Evolutionary conservation across 2,113 vertebrate genomes (phyloP).

Genomic region (Mionectes macconnelli): DNA sequence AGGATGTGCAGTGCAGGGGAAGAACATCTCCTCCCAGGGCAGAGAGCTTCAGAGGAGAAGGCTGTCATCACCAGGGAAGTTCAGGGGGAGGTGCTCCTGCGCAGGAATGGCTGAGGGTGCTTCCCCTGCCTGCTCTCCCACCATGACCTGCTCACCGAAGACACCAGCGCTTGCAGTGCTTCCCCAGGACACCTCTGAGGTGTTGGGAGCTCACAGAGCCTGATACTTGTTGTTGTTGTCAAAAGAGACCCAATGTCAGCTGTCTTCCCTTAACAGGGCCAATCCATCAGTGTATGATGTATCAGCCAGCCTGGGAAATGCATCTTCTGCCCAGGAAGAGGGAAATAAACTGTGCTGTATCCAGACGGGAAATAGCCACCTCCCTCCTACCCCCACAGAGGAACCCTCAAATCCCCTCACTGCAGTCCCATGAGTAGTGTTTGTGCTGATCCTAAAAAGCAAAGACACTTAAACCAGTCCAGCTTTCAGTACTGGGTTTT

Average conservation of each 20-base stretch:
- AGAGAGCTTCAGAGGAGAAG: neutral
- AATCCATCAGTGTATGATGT: fast-evolving
- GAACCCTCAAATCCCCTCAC: neutral
- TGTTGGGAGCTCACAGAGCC: neutral
- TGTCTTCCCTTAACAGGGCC: neutral
- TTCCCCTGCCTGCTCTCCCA: neutral
- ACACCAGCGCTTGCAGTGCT: neutral
- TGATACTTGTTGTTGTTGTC: neutral
- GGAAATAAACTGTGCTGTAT: fast-evolving
- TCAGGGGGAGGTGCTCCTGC: neutral
- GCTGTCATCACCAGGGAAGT: neutral
- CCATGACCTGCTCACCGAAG: neutral
- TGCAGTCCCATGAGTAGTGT: neutral
- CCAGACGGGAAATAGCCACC: neutral
- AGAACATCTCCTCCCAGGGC: neutral
- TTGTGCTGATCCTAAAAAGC: neutral
- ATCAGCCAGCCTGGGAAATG: neutral
- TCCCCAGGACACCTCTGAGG: neutral
- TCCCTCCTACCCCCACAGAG: neutral
- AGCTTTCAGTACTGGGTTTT: neutral
- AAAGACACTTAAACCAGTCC: neutral
- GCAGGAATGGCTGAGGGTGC: fast-evolving
- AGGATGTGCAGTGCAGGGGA: neutral
- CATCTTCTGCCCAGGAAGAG: neutral
- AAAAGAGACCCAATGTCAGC: neutral